A percentile compares a stretch with the other conserved stretches of the same genome.
These are phyloP conservation scores for Tapirus terrestris DNA, from an alignment of 2,113 vertebrate genomes.

Conservation along the genomic window DNA sequence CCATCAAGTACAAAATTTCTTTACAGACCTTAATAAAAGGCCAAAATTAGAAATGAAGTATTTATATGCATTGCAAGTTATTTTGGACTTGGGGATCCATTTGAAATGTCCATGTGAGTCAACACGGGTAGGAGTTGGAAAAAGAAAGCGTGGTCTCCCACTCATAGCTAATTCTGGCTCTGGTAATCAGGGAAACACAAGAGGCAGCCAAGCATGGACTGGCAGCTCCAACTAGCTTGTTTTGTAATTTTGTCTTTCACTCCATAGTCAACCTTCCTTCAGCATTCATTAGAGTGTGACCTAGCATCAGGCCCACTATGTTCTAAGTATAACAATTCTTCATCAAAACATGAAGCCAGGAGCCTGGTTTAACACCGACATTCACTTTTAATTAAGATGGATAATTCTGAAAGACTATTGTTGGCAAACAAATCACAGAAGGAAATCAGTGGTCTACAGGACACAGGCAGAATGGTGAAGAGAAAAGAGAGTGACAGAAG, in stretches of 20 bases:
- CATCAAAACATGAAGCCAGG: slow-evolving; percentile 54
- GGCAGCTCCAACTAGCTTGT: slow-evolving; percentile 39
- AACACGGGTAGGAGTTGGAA: slow-evolving; percentile 36
- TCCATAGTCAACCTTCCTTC: slow-evolving; percentile 61
- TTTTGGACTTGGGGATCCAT: slow-evolving; percentile 58
- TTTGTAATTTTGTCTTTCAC: slow-evolving; percentile 47
- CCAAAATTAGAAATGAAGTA: slow-evolving; percentile 65
- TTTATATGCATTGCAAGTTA: slow-evolving; percentile 65
- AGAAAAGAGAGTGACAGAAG: neutral
- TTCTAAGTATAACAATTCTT: slow-evolving; percentile 63
- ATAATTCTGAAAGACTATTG: slow-evolving; percentile 58
- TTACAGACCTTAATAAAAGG: slow-evolving; percentile 63
- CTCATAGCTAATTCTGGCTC: slow-evolving; percentile 74
- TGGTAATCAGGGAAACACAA: slow-evolving; percentile 59
- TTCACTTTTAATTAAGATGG: slow-evolving; percentile 67
- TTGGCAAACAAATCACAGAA: slow-evolving; percentile 48
- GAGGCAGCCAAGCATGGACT: slow-evolving; percentile 68
- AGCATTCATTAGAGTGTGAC: slow-evolving; percentile 64
- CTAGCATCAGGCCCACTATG: neutral
- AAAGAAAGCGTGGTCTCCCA: slow-evolving; percentile 63
- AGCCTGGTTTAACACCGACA: slow-evolving; percentile 46
- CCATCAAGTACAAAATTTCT: slow-evolving; percentile 54
- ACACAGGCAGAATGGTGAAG: neutral
- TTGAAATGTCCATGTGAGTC: slow-evolving; percentile 62
- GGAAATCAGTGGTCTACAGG: neutral